A percentile compares a stretch with the other conserved stretches of the same genome.
These are phyloP conservation scores for Piaya cayana DNA, from an alignment of 2,113 vertebrate species.

Conservation along the genomic window DNA sequence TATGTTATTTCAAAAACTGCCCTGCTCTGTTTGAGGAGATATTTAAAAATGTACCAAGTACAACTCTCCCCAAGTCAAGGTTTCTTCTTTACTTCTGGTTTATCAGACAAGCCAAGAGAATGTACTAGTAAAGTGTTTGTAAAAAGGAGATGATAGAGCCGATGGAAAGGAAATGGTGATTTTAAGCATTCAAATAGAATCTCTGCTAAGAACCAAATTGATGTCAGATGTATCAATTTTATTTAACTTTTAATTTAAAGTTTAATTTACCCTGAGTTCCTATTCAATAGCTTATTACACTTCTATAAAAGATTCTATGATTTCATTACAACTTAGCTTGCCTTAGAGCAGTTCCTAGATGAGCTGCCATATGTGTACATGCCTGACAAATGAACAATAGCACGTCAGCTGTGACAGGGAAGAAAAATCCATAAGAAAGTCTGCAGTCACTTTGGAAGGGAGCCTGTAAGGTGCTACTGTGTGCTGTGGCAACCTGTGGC, in stretches of 20 bases:
- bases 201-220: neutral
- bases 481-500: too few species aligned
- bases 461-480: neutral
- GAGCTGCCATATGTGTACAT: neutral
- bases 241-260: neutral
- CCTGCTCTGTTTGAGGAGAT: neutral
- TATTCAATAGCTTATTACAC: neutral
- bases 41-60: neutral
- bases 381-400: accelerated
- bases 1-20: neutral
- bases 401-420: accelerated
- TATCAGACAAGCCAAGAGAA: neutral
- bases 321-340: neutral
- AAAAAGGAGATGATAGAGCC: neutral
- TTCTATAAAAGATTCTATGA: neutral
- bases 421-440: neutral
- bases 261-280: neutral
- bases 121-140: neutral
- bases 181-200: neutral
- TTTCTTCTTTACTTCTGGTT: neutral
- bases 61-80: neutral
- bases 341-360: neutral
- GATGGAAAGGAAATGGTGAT: neutral
- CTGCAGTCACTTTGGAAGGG: accelerated
- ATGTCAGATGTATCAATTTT: neutral